Evolutionary conservation across 2,888 invertebrate genomes (phyloP), one percentile per base, ranked within the genome.

Genomic region (Fissipunctia ypsillon): DNA sequence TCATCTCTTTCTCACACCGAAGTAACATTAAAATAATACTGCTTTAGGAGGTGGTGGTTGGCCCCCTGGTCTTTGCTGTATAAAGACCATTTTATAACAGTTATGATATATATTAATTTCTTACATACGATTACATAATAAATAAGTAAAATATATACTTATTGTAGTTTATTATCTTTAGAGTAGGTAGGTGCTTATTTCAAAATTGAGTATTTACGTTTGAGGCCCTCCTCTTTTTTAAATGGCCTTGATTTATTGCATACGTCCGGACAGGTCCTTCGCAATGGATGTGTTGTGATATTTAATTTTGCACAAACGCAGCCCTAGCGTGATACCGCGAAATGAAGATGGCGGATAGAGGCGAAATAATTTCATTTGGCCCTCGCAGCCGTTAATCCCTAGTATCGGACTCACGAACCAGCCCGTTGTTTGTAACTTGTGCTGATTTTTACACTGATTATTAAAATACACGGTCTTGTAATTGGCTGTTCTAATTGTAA

Each of bases 341-440:
- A 88, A 90, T 90, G 88, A 90, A 93, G 92, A 92, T 92, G 89
- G 88, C 76, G 89, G 92, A 92, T 91, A 88, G 83, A 80, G 85
- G 86, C 86, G 89, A 91, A 93, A 94, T 93, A 93, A 94, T 93
- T 93, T 92, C 91, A 91, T 93, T 92, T 91, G 90, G 88, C 87
- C 77, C 87, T 84, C 83, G 76, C 80, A 83, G 87, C 69, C 87
- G 89, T 89, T 92, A 91, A 91, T 90, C 87, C 86, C 67, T 48
- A 60, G 60, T 69, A 78, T 80, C 87, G 75, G 78, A 69, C 88
- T 86, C 87, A 84, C 81, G 85, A 88, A 84, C 89, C 81, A 80
- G 79, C 71, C 63, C 65, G 71, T 85, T 80, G 73, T 85, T 85
- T 83, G 88, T 87, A 80, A 80, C 77, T 65, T 69, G 74, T 69